Evolutionary conservation across 2,797 vertebrate genomes (phyloP).

Genomic region (Sebastolobus alascanus): DNA sequence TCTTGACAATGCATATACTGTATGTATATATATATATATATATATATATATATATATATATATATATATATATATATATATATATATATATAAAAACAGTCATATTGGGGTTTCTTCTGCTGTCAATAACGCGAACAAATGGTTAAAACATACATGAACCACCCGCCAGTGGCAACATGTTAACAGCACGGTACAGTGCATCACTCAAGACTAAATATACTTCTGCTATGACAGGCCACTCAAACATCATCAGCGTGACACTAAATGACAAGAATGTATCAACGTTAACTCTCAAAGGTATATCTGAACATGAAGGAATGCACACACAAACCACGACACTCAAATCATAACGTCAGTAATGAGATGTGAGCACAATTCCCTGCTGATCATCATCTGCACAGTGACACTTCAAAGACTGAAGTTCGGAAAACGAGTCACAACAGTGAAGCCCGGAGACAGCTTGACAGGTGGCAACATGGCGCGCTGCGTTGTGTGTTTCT

Average conservation of each 20-base stretch:
- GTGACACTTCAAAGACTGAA: slow-evolving; percentile 71
- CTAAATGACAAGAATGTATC: slow-evolving; percentile 44
- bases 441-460: slow-evolving; percentile 49
- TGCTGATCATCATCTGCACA: slow-evolving; percentile 66
- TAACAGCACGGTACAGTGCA: slow-evolving; percentile 4
- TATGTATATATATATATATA: too few species aligned
- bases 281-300: slow-evolving; percentile 35
- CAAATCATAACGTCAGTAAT: slow-evolving; percentile 63
- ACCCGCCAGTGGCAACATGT: slow-evolving; percentile 1
- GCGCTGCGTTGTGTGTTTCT: slow-evolving; percentile 28
- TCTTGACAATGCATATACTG: background rate
- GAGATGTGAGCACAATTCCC: slow-evolving; percentile 68
- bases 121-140: slow-evolving; percentile 18
- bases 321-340: background rate
- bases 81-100: background rate
- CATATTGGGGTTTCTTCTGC: background rate
- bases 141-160: background rate
- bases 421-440: slow-evolving; percentile 58
- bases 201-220: slow-evolving; percentile 27
- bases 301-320: slow-evolving; percentile 27
- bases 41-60: too few species aligned
- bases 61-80: too few species aligned
- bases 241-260: slow-evolving; percentile 34
- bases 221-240: slow-evolving; percentile 41
- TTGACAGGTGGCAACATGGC: slow-evolving; percentile 67